Base-by-base conservation (phyloP, 2,113 vertebrate genomes). In the Vidua macroura region DNA sequence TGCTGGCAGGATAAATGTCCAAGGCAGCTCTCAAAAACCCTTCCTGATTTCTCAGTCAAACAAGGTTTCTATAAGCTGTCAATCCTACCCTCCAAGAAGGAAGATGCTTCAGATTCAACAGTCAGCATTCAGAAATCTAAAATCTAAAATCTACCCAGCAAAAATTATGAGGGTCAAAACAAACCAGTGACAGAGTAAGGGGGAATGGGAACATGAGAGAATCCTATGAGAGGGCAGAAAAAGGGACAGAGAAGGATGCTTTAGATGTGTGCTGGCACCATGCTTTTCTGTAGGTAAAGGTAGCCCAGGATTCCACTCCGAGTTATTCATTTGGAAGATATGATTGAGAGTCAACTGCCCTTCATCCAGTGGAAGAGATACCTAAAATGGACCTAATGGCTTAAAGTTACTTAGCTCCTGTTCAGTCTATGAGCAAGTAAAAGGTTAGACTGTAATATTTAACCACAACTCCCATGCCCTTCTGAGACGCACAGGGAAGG, bases 381-480 rank as follows among this genome's bases (percentile, higher is more conserved):
- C 33, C 62, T 90, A 76, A 80, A 84, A 82, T 39, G 31, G 74
- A 88, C 69, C 37, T 75, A 90, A 85, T 63, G 43, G 67, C 67
- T 67, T 75, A 69, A 86, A 95, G 55, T 72, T 52, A 83, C 69
- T 86, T 62, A 85, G 58, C 28, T 91, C 55, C 62, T 59, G 10
- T 43, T 90, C 3, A 3, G 46, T 44, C 63, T 79, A 22, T 60
- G 52, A 81, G 60, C 52, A 92, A 59, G 58, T 14, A 53, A 91
- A 82, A 87, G 60, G 49, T 89, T 91, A 88, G 69, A 44, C 56
- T 76, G 41, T 64, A 89, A 78, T 78, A 93, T 73, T 93, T 89
- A 93, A 95, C 74, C 62, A 76, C 52, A 92, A 22, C 52, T 92
- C 77, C 41, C 16, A 0, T 58, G 83, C 18, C 41, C 62, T 80